Evolutionary conservation across 2,797 vertebrate genomes (phyloP).

Genomic region (Columba guinea): DNA sequence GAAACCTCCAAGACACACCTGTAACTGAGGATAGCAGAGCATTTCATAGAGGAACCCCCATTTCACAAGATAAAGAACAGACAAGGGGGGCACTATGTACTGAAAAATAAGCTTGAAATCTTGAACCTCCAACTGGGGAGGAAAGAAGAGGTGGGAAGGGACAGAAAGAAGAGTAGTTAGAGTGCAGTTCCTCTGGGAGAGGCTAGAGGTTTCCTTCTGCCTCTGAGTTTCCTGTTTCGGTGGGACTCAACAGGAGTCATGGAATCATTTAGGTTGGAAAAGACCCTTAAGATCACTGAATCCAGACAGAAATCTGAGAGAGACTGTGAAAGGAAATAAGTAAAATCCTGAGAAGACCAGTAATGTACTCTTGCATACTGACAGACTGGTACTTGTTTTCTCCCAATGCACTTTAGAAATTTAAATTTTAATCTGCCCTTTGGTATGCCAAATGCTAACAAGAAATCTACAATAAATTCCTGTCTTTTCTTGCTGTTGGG

Average conservation of each 20-base stretch:
- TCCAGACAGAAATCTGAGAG: neutral
- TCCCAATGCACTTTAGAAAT: neutral
- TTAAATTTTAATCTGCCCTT: neutral
- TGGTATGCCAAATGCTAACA: neutral
- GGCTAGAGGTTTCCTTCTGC: neutral
- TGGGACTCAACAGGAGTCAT: neutral
- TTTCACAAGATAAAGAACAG: neutral
- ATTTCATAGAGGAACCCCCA: neutral
- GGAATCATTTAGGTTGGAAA: neutral
- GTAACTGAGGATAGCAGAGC: neutral
- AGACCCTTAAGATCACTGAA: neutral
- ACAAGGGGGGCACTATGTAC: neutral
- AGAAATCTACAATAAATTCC: neutral
- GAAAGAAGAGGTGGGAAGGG: neutral
- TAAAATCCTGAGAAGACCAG: neutral
- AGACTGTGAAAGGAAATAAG: neutral
- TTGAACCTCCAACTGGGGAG: neutral
- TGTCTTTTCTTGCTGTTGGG: neutral
- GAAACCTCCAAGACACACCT: neutral
- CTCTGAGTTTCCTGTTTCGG: neutral
- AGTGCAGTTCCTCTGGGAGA: neutral
- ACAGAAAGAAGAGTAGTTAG: neutral
- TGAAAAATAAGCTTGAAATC: neutral
- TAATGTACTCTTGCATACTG: neutral
- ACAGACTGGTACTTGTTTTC: neutral